Percentiles rank a stretch among this genome's conserved stretches.
phyloP scores from a whole-genome alignment of 2,888 invertebrate genomes.

The Sussaba pulchella region DNA sequence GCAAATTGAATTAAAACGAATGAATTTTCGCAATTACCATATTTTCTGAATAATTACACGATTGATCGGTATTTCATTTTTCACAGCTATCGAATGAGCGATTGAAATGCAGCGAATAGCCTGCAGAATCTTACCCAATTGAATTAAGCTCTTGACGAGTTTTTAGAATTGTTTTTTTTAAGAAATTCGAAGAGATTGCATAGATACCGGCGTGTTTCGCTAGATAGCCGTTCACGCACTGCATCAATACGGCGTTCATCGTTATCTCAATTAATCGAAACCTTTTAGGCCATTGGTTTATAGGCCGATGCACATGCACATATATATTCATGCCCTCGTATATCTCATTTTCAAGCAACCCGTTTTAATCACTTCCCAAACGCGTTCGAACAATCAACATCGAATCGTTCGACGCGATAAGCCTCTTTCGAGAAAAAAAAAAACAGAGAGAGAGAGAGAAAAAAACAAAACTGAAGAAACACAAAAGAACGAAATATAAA shows the following conservation, averaged over 20 bases:
- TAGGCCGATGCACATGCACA: slow-evolving; percentile 73
- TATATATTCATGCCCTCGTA: slow-evolving; percentile 70
- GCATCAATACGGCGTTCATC: slow-evolving; percentile 54
- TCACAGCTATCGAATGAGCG: too few species aligned
- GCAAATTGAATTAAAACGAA: too few species aligned
- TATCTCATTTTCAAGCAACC: slow-evolving; percentile 68
- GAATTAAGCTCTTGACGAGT: background rate
- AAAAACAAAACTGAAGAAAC: slow-evolving; percentile 21
- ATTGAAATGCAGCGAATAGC: too few species aligned
- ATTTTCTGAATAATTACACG: too few species aligned
- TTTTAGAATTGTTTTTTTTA: background rate
- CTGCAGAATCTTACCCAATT: too few species aligned
- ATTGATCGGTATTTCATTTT: too few species aligned
- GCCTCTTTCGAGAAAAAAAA: background rate
- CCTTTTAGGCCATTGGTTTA: slow-evolving; percentile 54
- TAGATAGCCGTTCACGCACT: slow-evolving; percentile 45
- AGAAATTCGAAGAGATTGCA: slow-evolving; percentile 1
- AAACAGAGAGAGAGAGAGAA: background rate
- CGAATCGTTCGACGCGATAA: slow-evolving; percentile 11
- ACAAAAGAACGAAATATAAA: slow-evolving; percentile 57
- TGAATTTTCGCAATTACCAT: too few species aligned
- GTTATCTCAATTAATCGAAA: slow-evolving; percentile 36
- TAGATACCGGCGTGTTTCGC: slow-evolving; percentile 32
- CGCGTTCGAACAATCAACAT: background rate
- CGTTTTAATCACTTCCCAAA: slow-evolving; percentile 64